Evolutionary conservation across 2,888 invertebrate genomes (phyloP), one percentile per base, ranked within the genome.

Genomic region (Pollenia angustigena): DNA sequence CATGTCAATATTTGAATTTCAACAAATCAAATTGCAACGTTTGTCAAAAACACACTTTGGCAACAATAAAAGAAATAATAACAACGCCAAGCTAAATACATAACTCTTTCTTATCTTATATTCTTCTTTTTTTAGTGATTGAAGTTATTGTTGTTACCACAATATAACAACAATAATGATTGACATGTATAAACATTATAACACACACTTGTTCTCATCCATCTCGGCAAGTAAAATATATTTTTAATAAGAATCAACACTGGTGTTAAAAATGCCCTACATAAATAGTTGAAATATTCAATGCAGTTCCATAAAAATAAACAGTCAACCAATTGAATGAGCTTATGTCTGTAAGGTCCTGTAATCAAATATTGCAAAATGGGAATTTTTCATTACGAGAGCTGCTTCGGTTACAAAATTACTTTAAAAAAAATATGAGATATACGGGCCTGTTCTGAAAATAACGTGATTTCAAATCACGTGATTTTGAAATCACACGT

Each of bases 21-120:
- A 71, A 84, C 87, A 87, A 87, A 87, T 87, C 87, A 84, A 87
- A 87, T 87, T 81, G 84, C 81, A 87, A 87, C 81, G 76, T 84
- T 81, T 84, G 87, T 87, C 87, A 84, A 84, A 78, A 72, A 74
- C 84, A 87, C 81, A 87, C 83, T 76, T 83, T 66, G 80, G 66
- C 80, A 75, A 72, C 79, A 79, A 76, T 44, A 68, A 72, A 50
- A 71, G 71, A 48, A 76, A 66, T 46, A 68, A 52, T 62, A 48
- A 56, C 32, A 60, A 80, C n/a, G 46, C 62, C 52, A 54, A 46
- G 12, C 3, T 18, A 64, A 16, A 16, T 18, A 18, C n/a, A 52
- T 4, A 68, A 81, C 66, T 52, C 76, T 46, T 66, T 46, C 74
- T 74, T 48, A 72, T 71, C 64, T 18, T 74, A n/a, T 60, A 52